A percentile compares a stretch with the other conserved stretches of the same genome.
These are phyloP conservation scores for Falco columbarius DNA, from an alignment of 2,797 vertebrate genomes.

Conservation along the genomic window DNA sequence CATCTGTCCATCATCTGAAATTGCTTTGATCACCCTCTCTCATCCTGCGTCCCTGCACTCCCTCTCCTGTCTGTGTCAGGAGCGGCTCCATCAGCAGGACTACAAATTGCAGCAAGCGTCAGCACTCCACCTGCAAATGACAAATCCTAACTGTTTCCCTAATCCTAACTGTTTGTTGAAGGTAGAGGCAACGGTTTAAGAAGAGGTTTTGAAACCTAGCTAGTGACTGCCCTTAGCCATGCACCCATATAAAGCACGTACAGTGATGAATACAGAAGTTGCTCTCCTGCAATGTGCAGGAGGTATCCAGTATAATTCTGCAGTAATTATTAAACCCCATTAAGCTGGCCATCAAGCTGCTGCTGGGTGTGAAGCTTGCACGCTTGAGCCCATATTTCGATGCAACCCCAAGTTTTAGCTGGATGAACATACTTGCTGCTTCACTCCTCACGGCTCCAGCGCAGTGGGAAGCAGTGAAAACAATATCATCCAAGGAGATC, in stretches of 20 bases:
- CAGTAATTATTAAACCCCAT: not conserved
- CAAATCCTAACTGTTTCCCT: not conserved
- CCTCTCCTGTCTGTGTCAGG: not conserved
- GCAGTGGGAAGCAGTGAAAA: not conserved
- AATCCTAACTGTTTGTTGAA: not conserved
- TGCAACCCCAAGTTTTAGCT: not conserved
- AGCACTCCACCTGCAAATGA: not conserved
- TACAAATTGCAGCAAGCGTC: rapidly evolving
- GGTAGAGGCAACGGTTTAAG: not conserved
- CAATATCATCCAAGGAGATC: not conserved
- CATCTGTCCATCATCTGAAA: not conserved
- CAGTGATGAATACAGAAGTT: not conserved
- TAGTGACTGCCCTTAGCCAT: not conserved
- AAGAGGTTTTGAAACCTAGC: not conserved
- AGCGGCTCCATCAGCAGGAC: not conserved
- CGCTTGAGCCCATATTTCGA: not conserved
- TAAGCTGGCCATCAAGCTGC: not conserved
- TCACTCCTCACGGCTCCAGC: not conserved
- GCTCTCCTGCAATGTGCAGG: not conserved
- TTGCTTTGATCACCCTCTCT: not conserved
- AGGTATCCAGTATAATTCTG: not conserved
- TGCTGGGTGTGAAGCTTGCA: not conserved
- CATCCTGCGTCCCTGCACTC: not conserved
- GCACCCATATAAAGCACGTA: rapidly evolving
- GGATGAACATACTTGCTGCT: not conserved